Evolutionary conservation across 2,888 invertebrate species (phyloP).

Genomic region (Amphipyra tragopoginis): DNA sequence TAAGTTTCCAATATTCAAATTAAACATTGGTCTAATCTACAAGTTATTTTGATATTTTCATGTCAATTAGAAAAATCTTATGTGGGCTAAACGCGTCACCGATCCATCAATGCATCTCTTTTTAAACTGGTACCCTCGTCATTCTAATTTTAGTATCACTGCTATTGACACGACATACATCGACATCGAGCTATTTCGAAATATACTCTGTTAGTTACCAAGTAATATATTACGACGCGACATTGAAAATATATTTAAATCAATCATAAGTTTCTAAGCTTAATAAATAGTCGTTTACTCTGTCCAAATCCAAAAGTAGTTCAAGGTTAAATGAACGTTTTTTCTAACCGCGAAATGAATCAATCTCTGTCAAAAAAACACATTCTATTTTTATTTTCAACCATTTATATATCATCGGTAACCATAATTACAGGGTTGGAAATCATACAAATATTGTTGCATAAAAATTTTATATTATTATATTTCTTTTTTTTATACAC

Average conservation of each 20-base stretch:
- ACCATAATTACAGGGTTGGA: neutral
- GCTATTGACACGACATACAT: slow-evolving; percentile 35
- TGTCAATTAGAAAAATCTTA: neutral
- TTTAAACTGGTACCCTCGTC: slow-evolving; percentile 33
- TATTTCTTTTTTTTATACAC: slow-evolving; percentile 47
- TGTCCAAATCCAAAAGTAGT: slow-evolving; percentile 3
- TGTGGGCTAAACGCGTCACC: slow-evolving; percentile 16
- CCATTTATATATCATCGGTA: neutral
- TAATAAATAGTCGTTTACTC: neutral
- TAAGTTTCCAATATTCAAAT: no score
- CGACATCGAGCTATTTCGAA: slow-evolving; percentile 26
- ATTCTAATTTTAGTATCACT: slow-evolving; percentile 49
- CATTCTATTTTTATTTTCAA: neutral
- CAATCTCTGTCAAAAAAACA: slow-evolving; percentile 6
- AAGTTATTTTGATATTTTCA: no score
- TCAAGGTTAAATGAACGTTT: slow-evolving; percentile 13
- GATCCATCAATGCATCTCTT: slow-evolving; percentile 32
- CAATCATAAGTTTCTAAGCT: slow-evolving; percentile 6
- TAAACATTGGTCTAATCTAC: no score
- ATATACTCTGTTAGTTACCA: slow-evolving; percentile 12
- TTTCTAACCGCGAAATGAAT: slow-evolving; percentile 10
- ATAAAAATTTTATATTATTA: slow-evolving; percentile 48
- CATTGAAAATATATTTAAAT: neutral
- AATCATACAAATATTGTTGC: slow-evolving; percentile 41
- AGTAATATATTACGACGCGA: neutral